Conservation (phyloP, 2,888 invertebrate species). For the Eledone cirrhosa region DNA sequence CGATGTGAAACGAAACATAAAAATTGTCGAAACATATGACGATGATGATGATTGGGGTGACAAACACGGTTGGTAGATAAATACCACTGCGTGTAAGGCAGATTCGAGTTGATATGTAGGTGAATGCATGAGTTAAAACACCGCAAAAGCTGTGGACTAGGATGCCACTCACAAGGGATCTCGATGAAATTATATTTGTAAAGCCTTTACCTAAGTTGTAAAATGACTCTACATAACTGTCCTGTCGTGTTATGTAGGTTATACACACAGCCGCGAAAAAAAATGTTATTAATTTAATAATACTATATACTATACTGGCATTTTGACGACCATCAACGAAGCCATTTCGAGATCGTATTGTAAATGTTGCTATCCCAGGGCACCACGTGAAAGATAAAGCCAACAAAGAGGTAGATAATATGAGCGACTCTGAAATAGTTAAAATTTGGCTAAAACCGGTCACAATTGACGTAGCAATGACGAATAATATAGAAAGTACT, state of each 20-base stretch:
- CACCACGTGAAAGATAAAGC: conserved; percentile 41
- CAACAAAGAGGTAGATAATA: conserved; percentile 37
- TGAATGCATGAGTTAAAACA: conserved; percentile 37
- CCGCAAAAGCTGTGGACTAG: conserved; percentile 38
- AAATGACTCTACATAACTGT: conserved; percentile 31
- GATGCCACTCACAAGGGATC: conserved; percentile 33
- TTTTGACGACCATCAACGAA: conserved; percentile 38
- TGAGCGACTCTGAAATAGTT: conserved; percentile 37
- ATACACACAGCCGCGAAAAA: conserved; percentile 33
- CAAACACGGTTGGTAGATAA: conserved; percentile 42
- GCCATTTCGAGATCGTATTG: conserved; percentile 35
- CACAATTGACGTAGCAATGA: conserved; percentile 22
- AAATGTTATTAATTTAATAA: conserved; percentile 36
- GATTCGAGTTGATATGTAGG: conserved; percentile 39
- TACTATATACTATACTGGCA: conserved; percentile 36
- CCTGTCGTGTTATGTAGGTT: conserved; percentile 33
- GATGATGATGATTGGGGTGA: conserved; percentile 40
- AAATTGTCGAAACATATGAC: conserved; percentile 36
- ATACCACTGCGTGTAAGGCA: conserved; percentile 43
- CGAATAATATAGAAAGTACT: not conserved
- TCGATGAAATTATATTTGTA: conserved; percentile 27
- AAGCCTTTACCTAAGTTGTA: conserved; percentile 38
- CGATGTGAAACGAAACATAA: not conserved
- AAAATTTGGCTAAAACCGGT: conserved; percentile 34
- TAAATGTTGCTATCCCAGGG: conserved; percentile 38